Base-by-base conservation (phyloP, 2,888 invertebrate species). In the Sinelater perroti region DNA sequence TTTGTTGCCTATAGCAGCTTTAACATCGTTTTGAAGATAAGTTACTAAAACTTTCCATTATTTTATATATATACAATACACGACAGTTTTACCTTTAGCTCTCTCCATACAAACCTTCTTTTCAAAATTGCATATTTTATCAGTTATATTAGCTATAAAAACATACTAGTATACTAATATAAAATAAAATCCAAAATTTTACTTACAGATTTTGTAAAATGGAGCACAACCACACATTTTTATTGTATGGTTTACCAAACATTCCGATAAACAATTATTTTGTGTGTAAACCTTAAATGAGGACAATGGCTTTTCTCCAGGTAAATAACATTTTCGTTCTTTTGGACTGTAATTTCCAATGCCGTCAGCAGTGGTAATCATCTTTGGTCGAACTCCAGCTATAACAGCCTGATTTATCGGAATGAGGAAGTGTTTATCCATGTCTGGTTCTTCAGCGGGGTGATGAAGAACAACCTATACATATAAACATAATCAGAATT, bases 251-350 rank as follows among this genome's bases (percentile, higher is more conserved):
- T 89, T 88, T 1, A 87, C 82, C 49, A 87, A 73, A 65, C 89
- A 89, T 73, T 89, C 89, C 72, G 87, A 78, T 68, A 87, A 84
- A 68, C 89, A 89, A 71, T 89, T 89, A 49, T 83, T 80, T 72
- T 87, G 86, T 0, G 88, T 87, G 75, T 89, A 89, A 26, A 85
- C 80, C 74, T 84, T 84, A 72, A 85, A 89, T 72, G 82, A 88
- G 44, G 79, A 80, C 42, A 89, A 78, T 63, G 83, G 79, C 13
- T 85, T 82, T 70, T 89, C 89, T 33, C 75, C 77, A 60, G 85
- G 84, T 71, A 88, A 89, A 73, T 83, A 88, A 68, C 88, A 89
- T 71, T 86, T 84, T 2, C 88, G 82, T 35, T 85, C 83, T 33
- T 79, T 74, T 0, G 88, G 85, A 44, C 82, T 80, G 63, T 88